Percentiles rank a stretch among this genome's conserved stretches.
Conservation (phyloP, 2,888 invertebrate species). For the Apodemia mormo region DNA sequence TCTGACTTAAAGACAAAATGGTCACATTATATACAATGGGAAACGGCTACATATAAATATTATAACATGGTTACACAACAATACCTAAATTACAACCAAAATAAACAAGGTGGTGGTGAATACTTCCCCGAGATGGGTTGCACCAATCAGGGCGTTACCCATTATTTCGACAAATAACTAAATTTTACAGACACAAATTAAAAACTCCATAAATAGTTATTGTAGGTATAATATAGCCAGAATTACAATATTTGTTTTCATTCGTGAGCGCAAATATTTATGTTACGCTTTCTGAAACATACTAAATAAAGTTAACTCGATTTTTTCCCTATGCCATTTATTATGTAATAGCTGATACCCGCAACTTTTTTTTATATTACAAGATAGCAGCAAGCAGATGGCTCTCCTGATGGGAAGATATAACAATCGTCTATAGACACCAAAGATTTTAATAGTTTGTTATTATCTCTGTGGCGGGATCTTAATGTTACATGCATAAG, state of each 20-base stretch:
- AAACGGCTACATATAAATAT: no score
- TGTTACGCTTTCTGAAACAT: constrained; percentile 11
- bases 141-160: not conserved
- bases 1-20: no score
- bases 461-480: no score
- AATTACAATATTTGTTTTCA: not conserved
- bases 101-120: not conserved
- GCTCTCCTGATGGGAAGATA: no score
- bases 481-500: no score
- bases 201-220: not conserved
- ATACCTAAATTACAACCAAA: no score
- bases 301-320: not conserved
- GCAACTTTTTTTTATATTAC: no score
- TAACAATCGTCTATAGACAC: no score
- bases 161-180: not conserved
- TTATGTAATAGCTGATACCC: not conserved
- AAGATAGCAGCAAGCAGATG: no score
- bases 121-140: not conserved
- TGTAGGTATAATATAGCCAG: not conserved
- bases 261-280: not conserved
- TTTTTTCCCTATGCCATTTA: not conserved
- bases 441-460: no score
- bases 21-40: no score
- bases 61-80: no score
- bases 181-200: not conserved